phyloP scores from a whole-genome alignment of 30 jellyfish, hydroid and myxozoan genomes.

The Catostylus mosaicus region DNA sequence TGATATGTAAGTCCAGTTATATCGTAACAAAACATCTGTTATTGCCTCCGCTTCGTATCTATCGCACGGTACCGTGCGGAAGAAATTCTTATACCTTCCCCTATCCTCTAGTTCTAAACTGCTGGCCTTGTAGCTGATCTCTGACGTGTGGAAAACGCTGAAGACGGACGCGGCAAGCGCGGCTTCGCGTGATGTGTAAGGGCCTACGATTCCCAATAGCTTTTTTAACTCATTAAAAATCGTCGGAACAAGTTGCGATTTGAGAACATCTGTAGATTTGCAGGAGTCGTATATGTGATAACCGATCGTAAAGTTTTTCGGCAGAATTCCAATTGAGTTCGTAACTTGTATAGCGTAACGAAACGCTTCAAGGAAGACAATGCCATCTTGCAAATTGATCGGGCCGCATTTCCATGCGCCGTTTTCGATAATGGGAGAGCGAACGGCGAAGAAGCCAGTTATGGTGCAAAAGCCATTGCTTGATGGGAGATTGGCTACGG shows the following conservation, averaged over 20 bases:
- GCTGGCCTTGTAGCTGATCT: slow-evolving; percentile 72
- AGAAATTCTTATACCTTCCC: slow-evolving; percentile 65
- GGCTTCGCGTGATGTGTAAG: slow-evolving; percentile 73
- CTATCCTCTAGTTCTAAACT: slow-evolving; percentile 71
- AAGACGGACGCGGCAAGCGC: slow-evolving; percentile 69
- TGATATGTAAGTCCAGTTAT: slow-evolving; percentile 72
- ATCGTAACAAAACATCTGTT: slow-evolving; percentile 33
- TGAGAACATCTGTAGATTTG: slow-evolving; percentile 59
- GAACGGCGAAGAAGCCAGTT: slow-evolving; percentile 72
- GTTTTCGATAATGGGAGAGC: slow-evolving; percentile 31
- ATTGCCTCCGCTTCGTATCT: slow-evolving; percentile 73
- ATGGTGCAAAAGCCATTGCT: slow-evolving; percentile 30
- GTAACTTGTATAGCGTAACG: slow-evolving; percentile 70
- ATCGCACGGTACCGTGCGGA: slow-evolving; percentile 83
- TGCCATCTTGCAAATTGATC: slow-evolving; percentile 59
- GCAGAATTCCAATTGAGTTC: slow-evolving; percentile 33
- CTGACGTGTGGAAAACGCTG: slow-evolving; percentile 61
- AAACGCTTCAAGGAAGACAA: slow-evolving; percentile 70
- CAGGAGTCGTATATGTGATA: slow-evolving; percentile 64
- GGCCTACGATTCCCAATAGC: slow-evolving; percentile 74
- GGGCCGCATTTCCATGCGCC: slow-evolving; percentile 57
- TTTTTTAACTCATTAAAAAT: slow-evolving; percentile 2
- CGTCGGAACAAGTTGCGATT: slow-evolving; percentile 37
- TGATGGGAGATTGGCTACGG: slow-evolving; percentile 39
- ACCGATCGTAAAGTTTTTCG: slow-evolving; percentile 59